Conservation (phyloP, 1,140 invertebrate genomes). For the Zophobas atratus region DNA sequence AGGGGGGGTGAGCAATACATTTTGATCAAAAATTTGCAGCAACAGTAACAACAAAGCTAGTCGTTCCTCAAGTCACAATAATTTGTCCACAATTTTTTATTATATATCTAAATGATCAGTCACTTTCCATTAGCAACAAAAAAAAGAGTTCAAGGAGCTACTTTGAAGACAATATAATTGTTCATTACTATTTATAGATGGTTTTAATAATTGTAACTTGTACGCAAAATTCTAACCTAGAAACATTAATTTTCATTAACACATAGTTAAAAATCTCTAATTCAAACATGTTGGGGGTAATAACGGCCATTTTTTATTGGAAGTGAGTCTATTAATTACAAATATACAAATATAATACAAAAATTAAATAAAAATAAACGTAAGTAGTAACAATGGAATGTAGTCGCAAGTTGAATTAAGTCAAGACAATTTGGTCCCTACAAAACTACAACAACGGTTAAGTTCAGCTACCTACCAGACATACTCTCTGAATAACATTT, state of each 20-base stretch:
- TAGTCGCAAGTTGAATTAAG: constrained; percentile 29
- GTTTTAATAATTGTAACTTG: no score
- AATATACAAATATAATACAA: constrained; percentile 49
- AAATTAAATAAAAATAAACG: constrained; percentile 33
- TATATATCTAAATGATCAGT: background rate
- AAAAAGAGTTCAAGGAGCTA: background rate
- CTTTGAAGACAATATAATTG: no score
- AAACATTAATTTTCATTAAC: no score
- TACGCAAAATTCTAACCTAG: no score
- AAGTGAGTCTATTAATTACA: constrained; percentile 46
- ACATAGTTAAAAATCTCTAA: no score
- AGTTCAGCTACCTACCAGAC: constrained; percentile 2
- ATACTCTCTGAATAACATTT: constrained; percentile 5
- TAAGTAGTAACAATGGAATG: constrained; percentile 38
- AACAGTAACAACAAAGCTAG: no score
- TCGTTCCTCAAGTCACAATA: no score
- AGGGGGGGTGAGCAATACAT: no score
- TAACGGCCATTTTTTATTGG: background rate
- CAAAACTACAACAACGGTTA: constrained; percentile 36
- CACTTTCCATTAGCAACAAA: background rate
- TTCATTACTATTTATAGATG: no score
- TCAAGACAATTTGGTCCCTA: constrained; percentile 47
- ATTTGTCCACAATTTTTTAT: no score
- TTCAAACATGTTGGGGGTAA: no score
- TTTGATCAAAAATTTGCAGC: no score